Percentiles rank a stretch among this genome's conserved stretches.
Conservation (phyloP, 2,113 vertebrate species). For the Dromaius novaehollandiae region DNA sequence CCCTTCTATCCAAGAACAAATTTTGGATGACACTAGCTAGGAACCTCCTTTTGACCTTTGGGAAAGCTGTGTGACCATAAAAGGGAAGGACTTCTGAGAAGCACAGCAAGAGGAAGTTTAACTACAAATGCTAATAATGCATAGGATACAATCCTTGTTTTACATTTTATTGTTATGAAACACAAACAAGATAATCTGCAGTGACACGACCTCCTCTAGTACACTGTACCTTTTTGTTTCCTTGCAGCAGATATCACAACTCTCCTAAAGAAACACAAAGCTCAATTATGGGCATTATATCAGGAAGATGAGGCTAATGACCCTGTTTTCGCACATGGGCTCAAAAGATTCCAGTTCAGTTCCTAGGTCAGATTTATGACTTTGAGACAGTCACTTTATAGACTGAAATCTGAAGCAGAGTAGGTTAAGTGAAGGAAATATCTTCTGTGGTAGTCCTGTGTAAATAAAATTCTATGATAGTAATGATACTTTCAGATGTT, state of each 20-base stretch:
- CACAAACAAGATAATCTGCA: not conserved
- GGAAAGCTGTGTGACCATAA: not conserved
- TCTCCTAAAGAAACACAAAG: not conserved
- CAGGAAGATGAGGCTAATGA: not conserved
- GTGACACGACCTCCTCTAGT: not conserved
- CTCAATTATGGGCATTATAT: not conserved
- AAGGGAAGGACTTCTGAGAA: not conserved
- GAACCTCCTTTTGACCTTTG: not conserved
- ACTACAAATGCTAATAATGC: not conserved
- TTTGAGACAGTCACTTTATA: not conserved
- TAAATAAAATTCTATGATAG: not conserved
- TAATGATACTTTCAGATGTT: not conserved
- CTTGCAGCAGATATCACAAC: not conserved
- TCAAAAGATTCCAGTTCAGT: not conserved
- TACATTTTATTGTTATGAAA: not conserved
- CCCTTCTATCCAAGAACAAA: not conserved
- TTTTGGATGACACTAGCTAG: not conserved
- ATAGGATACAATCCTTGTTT: not conserved
- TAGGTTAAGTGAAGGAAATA: not conserved
- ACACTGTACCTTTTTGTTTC: not conserved
- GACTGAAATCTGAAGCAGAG: not conserved
- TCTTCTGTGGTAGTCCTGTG: not conserved
- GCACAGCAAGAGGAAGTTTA: not conserved
- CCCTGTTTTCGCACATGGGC: fast-evolving
- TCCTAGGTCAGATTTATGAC: fast-evolving